Evolutionary conservation across 35 echinoderm and acorn worm species (phyloP).

Genomic region (Stichopus chloronotus): DNA sequence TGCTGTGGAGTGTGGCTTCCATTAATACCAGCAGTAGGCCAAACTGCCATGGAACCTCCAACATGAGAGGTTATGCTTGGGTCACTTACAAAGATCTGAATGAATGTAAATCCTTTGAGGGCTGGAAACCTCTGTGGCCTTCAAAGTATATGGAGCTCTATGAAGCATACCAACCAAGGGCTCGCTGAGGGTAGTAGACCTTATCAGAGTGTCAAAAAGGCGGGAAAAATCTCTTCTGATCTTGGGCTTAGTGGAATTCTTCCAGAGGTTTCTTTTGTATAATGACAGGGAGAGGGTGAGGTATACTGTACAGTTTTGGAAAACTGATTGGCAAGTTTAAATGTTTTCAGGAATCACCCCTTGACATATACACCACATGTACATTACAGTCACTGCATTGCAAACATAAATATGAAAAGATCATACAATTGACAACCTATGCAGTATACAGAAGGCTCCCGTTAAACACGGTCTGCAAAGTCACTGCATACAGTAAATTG

Average conservation of each 20-base stretch:
- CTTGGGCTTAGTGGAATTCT: neutral
- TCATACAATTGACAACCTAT: no score
- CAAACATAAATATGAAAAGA: no score
- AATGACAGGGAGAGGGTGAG: no score
- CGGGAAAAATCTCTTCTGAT: neutral
- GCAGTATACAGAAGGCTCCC: no score
- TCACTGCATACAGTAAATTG: no score
- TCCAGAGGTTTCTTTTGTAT: no score
- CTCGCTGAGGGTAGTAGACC: neutral
- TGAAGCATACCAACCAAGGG: conserved; percentile 17
- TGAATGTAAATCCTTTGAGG: neutral
- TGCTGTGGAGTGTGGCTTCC: conserved; percentile 28
- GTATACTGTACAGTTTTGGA: no score
- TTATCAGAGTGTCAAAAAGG: neutral
- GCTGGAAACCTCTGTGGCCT: neutral
- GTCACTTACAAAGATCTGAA: conserved; percentile 30
- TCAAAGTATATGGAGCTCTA: neutral
- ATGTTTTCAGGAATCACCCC: no score
- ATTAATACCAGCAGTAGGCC: neutral
- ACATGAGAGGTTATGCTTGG: conserved; percentile 17
- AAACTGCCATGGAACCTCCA: neutral
- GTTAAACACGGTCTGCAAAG: no score
- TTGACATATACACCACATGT: no score
- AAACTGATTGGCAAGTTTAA: no score
- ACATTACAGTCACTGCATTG: no score